Conservation (phyloP, 2,888 invertebrate genomes). For the Pterostichus niger region DNA sequence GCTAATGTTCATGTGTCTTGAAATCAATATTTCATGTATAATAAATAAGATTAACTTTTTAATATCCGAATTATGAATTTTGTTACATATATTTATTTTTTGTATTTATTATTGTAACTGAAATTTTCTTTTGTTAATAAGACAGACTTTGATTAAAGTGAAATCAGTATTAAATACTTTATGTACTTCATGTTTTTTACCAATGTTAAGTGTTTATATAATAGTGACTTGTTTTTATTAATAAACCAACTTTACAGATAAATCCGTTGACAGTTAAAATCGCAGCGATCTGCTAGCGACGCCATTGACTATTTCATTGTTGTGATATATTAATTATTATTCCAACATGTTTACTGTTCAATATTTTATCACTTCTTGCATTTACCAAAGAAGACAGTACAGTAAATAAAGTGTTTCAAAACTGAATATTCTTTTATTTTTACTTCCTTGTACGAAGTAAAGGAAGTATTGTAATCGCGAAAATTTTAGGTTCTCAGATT, state of each 20-base stretch:
- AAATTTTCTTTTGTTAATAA: slow-evolving; percentile 58
- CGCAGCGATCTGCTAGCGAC: slow-evolving; percentile 23
- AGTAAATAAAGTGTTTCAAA: slow-evolving; percentile 61
- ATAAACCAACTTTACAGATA: not conserved
- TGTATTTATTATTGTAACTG: slow-evolving; percentile 65
- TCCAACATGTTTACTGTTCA: slow-evolving; percentile 55
- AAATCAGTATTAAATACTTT: slow-evolving; percentile 62
- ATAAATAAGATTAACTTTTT: slow-evolving; percentile 29
- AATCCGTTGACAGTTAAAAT: not conserved
- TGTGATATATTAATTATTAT: slow-evolving; percentile 54
- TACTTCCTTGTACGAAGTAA: too few species aligned
- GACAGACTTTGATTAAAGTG: slow-evolving; percentile 62
- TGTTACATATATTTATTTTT: slow-evolving; percentile 66
- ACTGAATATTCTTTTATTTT: too few species aligned
- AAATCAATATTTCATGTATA: slow-evolving; percentile 38
- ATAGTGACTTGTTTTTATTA: slow-evolving; percentile 5
- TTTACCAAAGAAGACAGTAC: slow-evolving; percentile 53
- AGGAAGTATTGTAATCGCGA: too few species aligned
- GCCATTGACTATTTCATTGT: slow-evolving; percentile 59
- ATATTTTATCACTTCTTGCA: slow-evolving; percentile 60
- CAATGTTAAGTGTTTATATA: slow-evolving; percentile 16
- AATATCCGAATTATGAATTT: slow-evolving; percentile 56
- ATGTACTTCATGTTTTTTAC: slow-evolving; percentile 60
- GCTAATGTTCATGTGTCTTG: slow-evolving; percentile 2
- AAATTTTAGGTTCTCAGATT: too few species aligned